Evolutionary conservation across 2,113 vertebrate genomes (phyloP), one percentile per base, ranked within the genome.

Genomic region (Crotalus helleri): DNA sequence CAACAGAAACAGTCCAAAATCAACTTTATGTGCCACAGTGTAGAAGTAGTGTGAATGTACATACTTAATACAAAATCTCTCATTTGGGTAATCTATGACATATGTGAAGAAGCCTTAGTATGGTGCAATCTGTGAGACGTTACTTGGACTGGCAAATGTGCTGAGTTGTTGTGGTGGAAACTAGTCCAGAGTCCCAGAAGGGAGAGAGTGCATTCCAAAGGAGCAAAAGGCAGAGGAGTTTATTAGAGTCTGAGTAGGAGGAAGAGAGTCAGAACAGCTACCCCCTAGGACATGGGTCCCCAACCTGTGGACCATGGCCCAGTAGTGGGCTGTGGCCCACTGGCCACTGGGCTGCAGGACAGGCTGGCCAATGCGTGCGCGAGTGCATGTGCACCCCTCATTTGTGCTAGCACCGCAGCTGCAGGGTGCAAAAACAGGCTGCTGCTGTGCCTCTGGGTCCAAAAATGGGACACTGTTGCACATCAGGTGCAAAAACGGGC

Each of bases 311-410:
- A 8, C 49, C 49, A 1, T 9, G 49, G 49, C 7, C 7, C 49
- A 49, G 49, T 49, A 49, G 49, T 49, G 49, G 49, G 49, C 6
- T 7, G 49, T 49, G 7, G 49, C 49, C 49, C 49, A 51, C 8
- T 51, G 49, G 49, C 49, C 49, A 51, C 49, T 9, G 49, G 49
- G 8, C 49, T 8, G 8, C 8, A 51, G 49, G 49, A 51, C 8
- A 51, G 49, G 49, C 49, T 51, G 8, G 49, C 49, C 49, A 51
- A 8, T 51, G 49, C 1, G 1, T 8, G 1, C 1, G 1, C 0
- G 49, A 51, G 49, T 51, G 49, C 8, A 8, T 1, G 8, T 51
- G 49, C 49, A 51, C 6, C 49, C 49, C 49, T 9, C 49, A 51
- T 51, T 51, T 51, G 8, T 0, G 1, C 49, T 51, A 51, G 49